These are phyloP conservation scores for Synaphobranchus kaupii DNA, from an alignment of 2,797 vertebrate species.

Conservation along the genomic window DNA sequence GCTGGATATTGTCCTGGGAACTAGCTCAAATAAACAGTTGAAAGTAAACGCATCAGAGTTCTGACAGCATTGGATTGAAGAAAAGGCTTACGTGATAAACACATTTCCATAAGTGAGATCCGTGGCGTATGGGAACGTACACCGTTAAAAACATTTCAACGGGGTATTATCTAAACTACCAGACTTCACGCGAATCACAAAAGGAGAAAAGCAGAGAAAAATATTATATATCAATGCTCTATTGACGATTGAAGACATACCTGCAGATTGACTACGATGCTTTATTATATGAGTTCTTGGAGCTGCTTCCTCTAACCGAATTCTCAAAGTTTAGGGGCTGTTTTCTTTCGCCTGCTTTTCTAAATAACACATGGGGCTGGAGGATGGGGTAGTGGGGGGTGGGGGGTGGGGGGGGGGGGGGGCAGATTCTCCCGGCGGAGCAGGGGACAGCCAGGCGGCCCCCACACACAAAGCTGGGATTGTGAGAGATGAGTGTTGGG, in stretches of 20 bases:
- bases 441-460: neutral
- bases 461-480: constrained; percentile 9
- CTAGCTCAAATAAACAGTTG: neutral
- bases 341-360: neutral
- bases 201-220: neutral
- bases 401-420: neutral
- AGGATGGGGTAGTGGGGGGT: too few relatives aligned
- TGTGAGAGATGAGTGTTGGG: constrained; percentile 12
- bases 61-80: neutral
- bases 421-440: neutral
- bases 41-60: neutral
- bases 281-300: neutral
- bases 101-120: neutral
- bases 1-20: neutral
- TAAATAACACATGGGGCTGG: neutral
- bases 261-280: neutral
- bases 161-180: neutral
- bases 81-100: neutral
- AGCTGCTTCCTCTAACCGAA: neutral
- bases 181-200: neutral
- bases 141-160: neutral
- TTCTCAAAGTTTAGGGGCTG: neutral
- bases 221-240: neutral
- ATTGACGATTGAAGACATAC: neutral
- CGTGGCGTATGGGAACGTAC: neutral